Evolutionary conservation across 2,113 vertebrate species (phyloP).

Genomic region (Ctenomys sociabilis): DNA sequence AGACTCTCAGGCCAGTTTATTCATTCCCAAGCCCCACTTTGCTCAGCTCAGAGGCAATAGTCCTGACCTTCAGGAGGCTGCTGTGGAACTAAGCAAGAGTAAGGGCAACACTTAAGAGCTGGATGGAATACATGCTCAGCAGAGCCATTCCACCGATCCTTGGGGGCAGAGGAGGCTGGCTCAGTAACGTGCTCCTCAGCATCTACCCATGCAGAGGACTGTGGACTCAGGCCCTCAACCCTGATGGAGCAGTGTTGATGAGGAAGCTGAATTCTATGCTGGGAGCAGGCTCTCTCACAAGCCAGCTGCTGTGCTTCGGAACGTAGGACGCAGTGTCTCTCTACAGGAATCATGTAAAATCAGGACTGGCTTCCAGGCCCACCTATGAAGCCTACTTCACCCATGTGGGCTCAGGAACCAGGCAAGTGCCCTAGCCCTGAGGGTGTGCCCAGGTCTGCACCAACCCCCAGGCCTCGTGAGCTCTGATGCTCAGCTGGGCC

Average conservation of each 20-base stretch:
- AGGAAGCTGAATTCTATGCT: background rate
- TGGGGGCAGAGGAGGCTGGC: background rate
- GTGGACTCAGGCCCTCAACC: background rate
- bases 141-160: background rate
- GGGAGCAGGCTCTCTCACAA: background rate
- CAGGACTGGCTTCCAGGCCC: background rate
- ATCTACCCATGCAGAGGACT: background rate
- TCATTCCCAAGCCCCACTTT: background rate
- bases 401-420: background rate
- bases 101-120: background rate
- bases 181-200: background rate
- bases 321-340: background rate
- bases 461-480: background rate
- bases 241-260: background rate
- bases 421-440: background rate
- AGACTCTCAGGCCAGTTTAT: background rate
- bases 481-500: background rate
- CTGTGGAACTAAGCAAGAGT: background rate
- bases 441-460: background rate
- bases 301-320: background rate
- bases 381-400: background rate
- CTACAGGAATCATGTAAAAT: background rate
- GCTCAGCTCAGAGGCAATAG: background rate
- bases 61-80: background rate
- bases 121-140: background rate